Evolutionary conservation across 2,888 invertebrate species (phyloP).

Genomic region (Lathronympha strigana): DNA sequence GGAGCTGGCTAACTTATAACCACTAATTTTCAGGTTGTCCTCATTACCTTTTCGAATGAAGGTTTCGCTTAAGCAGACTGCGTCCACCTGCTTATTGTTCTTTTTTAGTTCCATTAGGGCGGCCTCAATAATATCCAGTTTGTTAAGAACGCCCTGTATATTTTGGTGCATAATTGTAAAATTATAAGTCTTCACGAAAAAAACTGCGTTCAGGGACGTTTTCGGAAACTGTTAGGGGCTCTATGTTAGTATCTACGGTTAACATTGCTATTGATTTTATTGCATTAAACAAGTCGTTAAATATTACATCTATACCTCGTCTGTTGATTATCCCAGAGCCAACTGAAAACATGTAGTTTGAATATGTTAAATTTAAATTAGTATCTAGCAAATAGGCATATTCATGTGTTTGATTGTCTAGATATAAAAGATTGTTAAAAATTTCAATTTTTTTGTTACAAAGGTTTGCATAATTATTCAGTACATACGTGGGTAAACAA

Average conservation of each 20-base stretch:
- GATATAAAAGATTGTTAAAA: neutral
- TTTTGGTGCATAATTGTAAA: constrained; percentile 10
- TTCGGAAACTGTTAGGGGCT: neutral
- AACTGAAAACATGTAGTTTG: constrained; percentile 7
- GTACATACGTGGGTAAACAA: neutral
- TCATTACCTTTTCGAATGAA: constrained; percentile 1
- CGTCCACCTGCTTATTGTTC: neutral
- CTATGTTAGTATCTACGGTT: neutral
- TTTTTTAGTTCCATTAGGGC: neutral
- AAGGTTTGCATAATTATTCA: neutral
- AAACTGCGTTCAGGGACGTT: neutral
- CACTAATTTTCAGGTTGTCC: neutral
- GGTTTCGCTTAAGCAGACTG: constrained; percentile 3
- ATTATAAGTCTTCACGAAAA: constrained; percentile 14
- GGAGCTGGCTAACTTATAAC: neutral
- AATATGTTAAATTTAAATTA: constrained; percentile 2
- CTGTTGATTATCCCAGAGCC: neutral
- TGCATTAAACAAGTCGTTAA: neutral
- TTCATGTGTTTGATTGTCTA: neutral
- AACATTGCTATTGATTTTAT: neutral
- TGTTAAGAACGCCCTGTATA: constrained; percentile 1
- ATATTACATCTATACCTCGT: constrained; percentile 2
- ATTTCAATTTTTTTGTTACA: neutral
- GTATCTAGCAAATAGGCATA: constrained; percentile 10
- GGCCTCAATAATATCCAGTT: neutral